phyloP scores from a whole-genome alignment of 2,888 invertebrate genomes.

The Cynaeus angustus region DNA sequence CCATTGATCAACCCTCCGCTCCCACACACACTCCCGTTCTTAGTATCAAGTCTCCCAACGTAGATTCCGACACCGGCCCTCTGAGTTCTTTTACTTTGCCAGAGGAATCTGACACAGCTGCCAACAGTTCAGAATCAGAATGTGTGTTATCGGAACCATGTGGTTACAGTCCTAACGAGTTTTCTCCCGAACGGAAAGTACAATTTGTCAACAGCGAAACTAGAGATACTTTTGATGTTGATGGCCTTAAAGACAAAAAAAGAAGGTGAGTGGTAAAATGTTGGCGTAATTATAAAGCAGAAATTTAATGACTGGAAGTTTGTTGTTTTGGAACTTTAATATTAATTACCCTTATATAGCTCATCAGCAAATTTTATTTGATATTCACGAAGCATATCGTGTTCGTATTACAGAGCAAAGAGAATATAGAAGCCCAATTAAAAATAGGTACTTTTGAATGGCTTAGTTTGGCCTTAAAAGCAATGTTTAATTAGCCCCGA shows the following conservation, averaged over 20 bases:
- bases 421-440: too few relatives aligned
- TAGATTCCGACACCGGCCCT: slow-evolving; percentile 50
- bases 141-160: slow-evolving; percentile 70
- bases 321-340: neutral
- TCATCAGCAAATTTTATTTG: too few relatives aligned
- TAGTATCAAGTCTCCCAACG: slow-evolving; percentile 54
- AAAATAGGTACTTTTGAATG: too few relatives aligned
- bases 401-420: too few relatives aligned
- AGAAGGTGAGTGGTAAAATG: slow-evolving; percentile 68
- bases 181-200: slow-evolving; percentile 71
- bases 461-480: too few relatives aligned
- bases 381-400: too few relatives aligned
- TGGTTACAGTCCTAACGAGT: slow-evolving; percentile 62
- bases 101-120: slow-evolving; percentile 64
- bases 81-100: slow-evolving; percentile 58
- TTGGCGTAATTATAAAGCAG: neutral
- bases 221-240: slow-evolving; percentile 64
- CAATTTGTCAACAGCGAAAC: slow-evolving; percentile 72
- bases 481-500: too few relatives aligned
- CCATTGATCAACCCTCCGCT: slow-evolving; percentile 39
- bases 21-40: slow-evolving; percentile 53
- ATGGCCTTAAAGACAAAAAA: slow-evolving; percentile 68
- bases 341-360: neutral
- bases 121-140: slow-evolving; percentile 68
- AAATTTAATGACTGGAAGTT: too few relatives aligned